A percentile compares a stretch with the other conserved stretches of the same genome.
Conservation (phyloP, 2,888 invertebrate species). For the Drosophila silvestris region DNA sequence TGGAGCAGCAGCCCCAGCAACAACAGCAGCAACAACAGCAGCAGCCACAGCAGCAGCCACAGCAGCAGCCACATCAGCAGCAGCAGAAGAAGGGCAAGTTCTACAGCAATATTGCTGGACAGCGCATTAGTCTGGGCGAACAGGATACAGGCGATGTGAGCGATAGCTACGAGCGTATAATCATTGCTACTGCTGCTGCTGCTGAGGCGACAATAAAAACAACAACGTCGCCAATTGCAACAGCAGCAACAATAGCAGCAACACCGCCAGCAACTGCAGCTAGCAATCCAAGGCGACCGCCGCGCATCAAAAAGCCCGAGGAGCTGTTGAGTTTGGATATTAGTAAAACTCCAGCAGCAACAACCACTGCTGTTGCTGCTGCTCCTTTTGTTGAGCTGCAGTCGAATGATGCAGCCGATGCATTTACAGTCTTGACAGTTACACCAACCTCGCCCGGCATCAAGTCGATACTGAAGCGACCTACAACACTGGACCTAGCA, state of each 20-base stretch:
- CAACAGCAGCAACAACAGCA: conserved; percentile 31
- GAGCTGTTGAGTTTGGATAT: conserved; percentile 38
- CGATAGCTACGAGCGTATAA: conserved; percentile 86
- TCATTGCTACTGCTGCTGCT: conserved; percentile 39
- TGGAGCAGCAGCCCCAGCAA: conserved; percentile 18
- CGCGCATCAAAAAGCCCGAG: conserved; percentile 75
- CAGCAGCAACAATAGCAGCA: conserved; percentile 17
- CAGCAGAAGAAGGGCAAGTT: conserved; percentile 53
- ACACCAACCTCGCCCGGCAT: conserved; percentile 84
- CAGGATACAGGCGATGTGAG: conserved; percentile 66
- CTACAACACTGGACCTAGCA: conserved; percentile 83
- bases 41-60: conserved; percentile 41
- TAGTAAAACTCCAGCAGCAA: conserved; percentile 1
- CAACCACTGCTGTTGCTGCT: not conserved
- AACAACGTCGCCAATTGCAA: conserved; percentile 10
- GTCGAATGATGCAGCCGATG: conserved; percentile 22
- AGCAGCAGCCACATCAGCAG: conserved; percentile 36
- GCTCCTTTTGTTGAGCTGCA: conserved; percentile 22
- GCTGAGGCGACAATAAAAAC: not conserved
- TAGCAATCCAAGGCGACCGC: conserved; percentile 81
- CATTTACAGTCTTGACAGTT: conserved; percentile 71
- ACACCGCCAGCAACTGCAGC: conserved; percentile 10
- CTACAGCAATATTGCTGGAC: conserved; percentile 88
- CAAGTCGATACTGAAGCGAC: conserved; percentile 88
- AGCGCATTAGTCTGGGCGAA: conserved; percentile 88